phyloP scores from a whole-genome alignment of 1,140 invertebrate genomes.

The Metopolophium dirhodum region DNA sequence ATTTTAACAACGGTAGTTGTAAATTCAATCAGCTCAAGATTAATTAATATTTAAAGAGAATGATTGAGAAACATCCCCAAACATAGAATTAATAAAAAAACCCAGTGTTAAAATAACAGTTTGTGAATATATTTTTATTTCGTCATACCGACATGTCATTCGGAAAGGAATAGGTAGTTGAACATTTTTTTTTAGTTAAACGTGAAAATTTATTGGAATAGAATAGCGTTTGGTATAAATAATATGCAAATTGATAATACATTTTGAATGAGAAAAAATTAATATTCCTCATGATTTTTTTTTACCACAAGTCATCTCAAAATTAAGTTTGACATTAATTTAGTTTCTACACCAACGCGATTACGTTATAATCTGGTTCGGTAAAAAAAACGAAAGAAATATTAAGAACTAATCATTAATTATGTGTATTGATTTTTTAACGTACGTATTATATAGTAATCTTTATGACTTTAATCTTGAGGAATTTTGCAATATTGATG shows the following conservation, averaged over 20 bases:
- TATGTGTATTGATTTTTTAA: constrained; percentile 26
- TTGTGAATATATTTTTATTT: neutral
- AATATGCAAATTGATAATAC: neutral
- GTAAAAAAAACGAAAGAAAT: neutral
- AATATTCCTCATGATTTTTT: neutral
- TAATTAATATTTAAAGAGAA: neutral
- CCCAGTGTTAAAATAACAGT: neutral
- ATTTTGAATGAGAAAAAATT: neutral
- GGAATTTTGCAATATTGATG: neutral
- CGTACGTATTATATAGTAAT: neutral
- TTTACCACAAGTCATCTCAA: neutral
- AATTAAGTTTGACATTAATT: constrained; percentile 12
- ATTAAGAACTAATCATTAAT: constrained; percentile 27
- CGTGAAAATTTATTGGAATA: neutral
- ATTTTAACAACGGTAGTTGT: too few species aligned
- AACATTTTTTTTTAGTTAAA: neutral
- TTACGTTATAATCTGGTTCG: constrained; percentile 23
- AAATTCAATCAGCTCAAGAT: too few species aligned
- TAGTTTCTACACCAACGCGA: neutral
- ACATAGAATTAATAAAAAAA: neutral
- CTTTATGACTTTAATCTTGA: neutral
- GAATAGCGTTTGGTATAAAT: neutral
- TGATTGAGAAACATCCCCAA: neutral
- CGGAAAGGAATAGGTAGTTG: neutral
- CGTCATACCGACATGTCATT: neutral